phyloP scores from a whole-genome alignment of 2,113 vertebrate species.

The Macquaria ambigua region DNA sequence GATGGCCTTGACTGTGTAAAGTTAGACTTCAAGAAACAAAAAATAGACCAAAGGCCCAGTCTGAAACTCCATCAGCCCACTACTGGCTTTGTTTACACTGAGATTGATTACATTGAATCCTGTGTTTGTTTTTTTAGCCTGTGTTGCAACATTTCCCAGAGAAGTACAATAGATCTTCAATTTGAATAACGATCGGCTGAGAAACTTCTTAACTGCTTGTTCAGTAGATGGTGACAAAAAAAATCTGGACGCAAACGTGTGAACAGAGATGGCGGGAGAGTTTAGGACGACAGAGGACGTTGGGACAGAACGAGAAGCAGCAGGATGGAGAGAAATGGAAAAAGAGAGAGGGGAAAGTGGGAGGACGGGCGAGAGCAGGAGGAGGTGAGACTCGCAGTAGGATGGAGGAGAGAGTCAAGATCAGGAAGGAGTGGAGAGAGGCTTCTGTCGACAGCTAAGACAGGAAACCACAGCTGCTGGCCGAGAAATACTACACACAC shows the following conservation, averaged over 20 bases:
- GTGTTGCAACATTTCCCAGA: neutral
- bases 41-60: conserved; percentile 35
- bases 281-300: neutral
- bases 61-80: conserved; percentile 4
- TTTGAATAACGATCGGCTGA: neutral
- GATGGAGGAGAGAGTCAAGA: conserved; percentile 59
- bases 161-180: neutral
- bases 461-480: conserved; percentile 85
- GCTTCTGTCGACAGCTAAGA: conserved; percentile 78
- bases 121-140: conserved; percentile 21
- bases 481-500: conserved; percentile 24
- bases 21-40: conserved; percentile 39
- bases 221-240: neutral
- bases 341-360: conserved; percentile 14
- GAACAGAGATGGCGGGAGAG: neutral
- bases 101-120: neutral
- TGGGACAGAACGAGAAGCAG: conserved; percentile 6
- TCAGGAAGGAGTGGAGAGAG: conserved; percentile 73
- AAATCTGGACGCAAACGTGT: neutral
- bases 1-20: conserved; percentile 35
- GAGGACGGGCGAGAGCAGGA: conserved; percentile 18
- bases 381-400: conserved; percentile 33
- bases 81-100: conserved; percentile 4
- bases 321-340: conserved; percentile 33
- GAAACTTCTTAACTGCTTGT: neutral